Base-by-base conservation (phyloP, 1,140 invertebrate genomes). In the Macrocentrus cingulum region DNA sequence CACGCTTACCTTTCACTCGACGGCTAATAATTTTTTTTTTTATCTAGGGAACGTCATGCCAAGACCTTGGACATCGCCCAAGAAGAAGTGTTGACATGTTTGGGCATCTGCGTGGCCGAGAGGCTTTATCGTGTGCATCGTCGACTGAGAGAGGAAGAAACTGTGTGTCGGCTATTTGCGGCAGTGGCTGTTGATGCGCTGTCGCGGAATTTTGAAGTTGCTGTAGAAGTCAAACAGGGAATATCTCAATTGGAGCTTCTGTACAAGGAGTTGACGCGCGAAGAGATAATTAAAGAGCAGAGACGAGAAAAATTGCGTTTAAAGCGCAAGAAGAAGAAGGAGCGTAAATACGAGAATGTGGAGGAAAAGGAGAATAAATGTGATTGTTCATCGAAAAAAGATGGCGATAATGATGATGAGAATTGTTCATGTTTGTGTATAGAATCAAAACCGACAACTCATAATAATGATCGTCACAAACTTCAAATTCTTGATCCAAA, bases 21-120 rank as follows among this genome's bases (percentile, higher is more conserved):
- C 1, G 15, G 16, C 16, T 5, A 11, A 56, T 25, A 22, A 20
- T 54, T 57, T 59, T 37, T 23, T 11, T 20, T 52, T 22, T 32
- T 58, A 44, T 49, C 29, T 51, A 84, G 92, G 53, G 94, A 97
- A 75, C 83, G 94, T 49, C 94, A 97, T 79, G 94, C 94, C 0
- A 97, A 96, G 80, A 96, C 94, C 6, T 75, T 96, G 60, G 94
- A 96, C 82, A 94, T 95, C 67, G 94, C 94, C 66, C 94, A 97
- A 80, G 93, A 96, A 78, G 94, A 97, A 81, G 93, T 96, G 39
- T 81, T 97, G 51, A 95, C 92, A 0, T 96, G 94, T 75, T 83
- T 96, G 42, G 94, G 94, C 9, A 90, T 96, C 75, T 94, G 92
- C 75, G 86, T 96, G 50, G 92, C 94, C 69, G 92, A 95, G 71